phyloP scores from a whole-genome alignment of 2,888 invertebrate genomes.

The Drosophila yooni region DNA sequence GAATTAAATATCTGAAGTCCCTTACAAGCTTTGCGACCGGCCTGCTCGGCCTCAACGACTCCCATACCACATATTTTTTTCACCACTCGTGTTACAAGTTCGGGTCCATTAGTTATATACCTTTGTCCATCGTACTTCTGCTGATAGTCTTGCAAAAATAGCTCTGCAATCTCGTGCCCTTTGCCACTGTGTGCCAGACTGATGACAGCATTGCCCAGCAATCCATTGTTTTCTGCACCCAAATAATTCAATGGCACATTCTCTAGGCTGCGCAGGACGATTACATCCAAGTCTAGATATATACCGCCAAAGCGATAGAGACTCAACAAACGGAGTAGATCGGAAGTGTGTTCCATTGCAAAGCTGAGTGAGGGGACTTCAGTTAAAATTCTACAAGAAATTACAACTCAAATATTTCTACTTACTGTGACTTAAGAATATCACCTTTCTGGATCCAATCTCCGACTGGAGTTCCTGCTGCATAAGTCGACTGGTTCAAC shows the following conservation, averaged over 20 bases:
- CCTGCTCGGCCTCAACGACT: conserved; percentile 86
- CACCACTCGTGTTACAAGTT: conserved; percentile 88
- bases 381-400: neutral
- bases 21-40: conserved; percentile 85
- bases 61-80: conserved; percentile 86
- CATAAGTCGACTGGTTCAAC: conserved; percentile 81
- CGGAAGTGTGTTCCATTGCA: conserved; percentile 76
- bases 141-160: conserved; percentile 86
- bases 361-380: neutral
- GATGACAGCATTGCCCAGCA: conserved; percentile 88
- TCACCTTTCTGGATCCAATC: conserved; percentile 80
- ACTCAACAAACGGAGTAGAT: conserved; percentile 82
- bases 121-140: conserved; percentile 86
- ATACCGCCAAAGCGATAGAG: conserved; percentile 92
- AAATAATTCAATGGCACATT: conserved; percentile 43
- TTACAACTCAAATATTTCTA: neutral
- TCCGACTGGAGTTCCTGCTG: conserved; percentile 80
- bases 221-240: conserved; percentile 87
- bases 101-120: conserved; percentile 86
- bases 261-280: conserved; percentile 87
- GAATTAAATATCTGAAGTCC: conserved; percentile 88
- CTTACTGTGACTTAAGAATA: conserved; percentile 69
- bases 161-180: conserved; percentile 87
- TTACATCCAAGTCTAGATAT: conserved; percentile 91
- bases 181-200: conserved; percentile 86